Percentiles rank a stretch among this genome's conserved stretches.
Conservation (phyloP, 2,113 vertebrate species). For the Laticauda colubrina region DNA sequence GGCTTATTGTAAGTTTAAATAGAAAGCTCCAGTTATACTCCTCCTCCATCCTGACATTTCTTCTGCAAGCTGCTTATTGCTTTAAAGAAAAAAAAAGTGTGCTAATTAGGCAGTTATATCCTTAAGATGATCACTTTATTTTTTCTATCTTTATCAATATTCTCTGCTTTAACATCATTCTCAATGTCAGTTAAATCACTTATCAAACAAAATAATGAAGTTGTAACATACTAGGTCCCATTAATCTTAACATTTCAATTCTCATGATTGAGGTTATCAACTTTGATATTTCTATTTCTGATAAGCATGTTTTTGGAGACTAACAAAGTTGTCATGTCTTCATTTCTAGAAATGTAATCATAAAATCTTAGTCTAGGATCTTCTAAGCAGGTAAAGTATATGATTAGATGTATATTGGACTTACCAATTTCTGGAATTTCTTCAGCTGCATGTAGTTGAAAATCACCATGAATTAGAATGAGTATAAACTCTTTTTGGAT, state of each 20-base stretch:
- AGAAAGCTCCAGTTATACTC: not conserved
- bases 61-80: not conserved
- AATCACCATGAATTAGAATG: not conserved
- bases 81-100: not conserved
- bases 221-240: not conserved
- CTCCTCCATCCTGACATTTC: not conserved
- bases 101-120: not conserved
- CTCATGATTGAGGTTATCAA: not conserved
- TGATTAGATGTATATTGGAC: not conserved
- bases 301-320: not conserved
- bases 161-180: not conserved
- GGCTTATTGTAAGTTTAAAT: not conserved
- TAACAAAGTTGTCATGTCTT: not conserved
- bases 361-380: not conserved
- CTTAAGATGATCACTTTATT: not conserved
- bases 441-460: not conserved
- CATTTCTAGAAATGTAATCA: not conserved
- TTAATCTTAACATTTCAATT: not conserved
- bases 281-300: not conserved
- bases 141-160: not conserved
- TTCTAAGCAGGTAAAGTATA: not conserved
- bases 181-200: not conserved
- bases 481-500: not conserved
- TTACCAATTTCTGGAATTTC: not conserved
- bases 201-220: not conserved